phyloP scores from a whole-genome alignment of 1,140 invertebrate genomes.

The Lanistes nyassanus region DNA sequence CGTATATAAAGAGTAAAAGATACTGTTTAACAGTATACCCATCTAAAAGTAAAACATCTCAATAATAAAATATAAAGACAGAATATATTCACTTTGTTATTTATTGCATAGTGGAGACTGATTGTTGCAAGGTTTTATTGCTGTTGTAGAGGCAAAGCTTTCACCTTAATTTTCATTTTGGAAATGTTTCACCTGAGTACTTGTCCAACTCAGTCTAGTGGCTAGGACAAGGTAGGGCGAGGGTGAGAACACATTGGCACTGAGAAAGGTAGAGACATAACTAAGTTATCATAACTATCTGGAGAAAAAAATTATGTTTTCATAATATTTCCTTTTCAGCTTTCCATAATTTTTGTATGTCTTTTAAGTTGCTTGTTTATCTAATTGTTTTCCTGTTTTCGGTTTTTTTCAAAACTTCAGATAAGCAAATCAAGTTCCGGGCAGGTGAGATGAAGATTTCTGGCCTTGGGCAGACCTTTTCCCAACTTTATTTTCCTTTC shows the following conservation, averaged over 20 bases:
- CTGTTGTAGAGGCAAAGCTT: no score
- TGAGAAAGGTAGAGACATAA: not conserved
- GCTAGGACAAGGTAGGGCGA: not conserved
- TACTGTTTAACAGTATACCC: no score
- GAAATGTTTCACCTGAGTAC: no score
- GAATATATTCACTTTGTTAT: no score
- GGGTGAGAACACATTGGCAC: not conserved
- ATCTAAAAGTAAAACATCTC: no score
- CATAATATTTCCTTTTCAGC: not conserved
- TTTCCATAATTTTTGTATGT: not conserved
- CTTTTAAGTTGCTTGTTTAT: slow-evolving; percentile 5
- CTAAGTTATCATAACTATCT: not conserved
- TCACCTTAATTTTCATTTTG: no score
- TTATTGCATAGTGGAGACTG: no score
- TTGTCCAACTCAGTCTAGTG: no score
- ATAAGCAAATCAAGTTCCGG: slow-evolving; percentile 9
- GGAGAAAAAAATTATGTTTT: not conserved
- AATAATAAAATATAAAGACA: no score
- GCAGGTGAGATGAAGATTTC: slow-evolving; percentile 8
- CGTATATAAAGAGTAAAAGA: no score
- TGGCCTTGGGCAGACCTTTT: not conserved
- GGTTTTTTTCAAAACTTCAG: slow-evolving; percentile 1
- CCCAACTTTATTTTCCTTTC: not conserved
- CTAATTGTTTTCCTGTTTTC: slow-evolving; percentile 1
- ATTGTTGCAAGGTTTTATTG: no score